Evolutionary conservation across 2,113 vertebrate genomes (phyloP).

Genomic region (Takifugu flavidus): DNA sequence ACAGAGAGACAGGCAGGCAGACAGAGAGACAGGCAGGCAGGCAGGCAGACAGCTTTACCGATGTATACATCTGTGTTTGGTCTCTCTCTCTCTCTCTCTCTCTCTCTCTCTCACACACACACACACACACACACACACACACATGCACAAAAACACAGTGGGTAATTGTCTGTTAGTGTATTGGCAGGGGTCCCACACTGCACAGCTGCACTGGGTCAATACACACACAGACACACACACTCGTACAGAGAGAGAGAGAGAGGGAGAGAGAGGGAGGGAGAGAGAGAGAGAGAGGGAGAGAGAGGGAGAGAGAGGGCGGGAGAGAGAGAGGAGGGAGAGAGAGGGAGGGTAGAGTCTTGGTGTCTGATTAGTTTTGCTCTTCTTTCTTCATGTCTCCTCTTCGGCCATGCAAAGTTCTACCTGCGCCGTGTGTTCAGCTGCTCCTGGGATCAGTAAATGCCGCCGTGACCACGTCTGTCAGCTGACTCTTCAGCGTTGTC

Average conservation of each 20-base stretch:
- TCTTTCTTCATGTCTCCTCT: no score
- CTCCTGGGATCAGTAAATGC: neutral
- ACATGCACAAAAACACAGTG: conserved; percentile 50
- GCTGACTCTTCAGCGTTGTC: neutral
- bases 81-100: conserved; percentile 21
- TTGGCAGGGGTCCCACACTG: conserved; percentile 60
- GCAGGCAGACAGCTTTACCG: conserved; percentile 58
- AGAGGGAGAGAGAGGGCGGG: neutral
- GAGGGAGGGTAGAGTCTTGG: conserved; percentile 1
- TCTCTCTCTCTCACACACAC: conserved; percentile 18
- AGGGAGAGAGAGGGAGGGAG: conserved; percentile 10
- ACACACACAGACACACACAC: conserved; percentile 37
- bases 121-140: conserved; percentile 30
- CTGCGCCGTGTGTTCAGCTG: conserved; percentile 32
- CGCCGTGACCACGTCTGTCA: neutral
- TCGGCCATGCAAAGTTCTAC: no score
- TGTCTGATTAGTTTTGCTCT: conserved; percentile 26
- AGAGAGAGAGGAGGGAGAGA: neutral
- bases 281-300: conserved; percentile 1
- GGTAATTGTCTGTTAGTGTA: conserved; percentile 69
- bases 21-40: conserved; percentile 58
- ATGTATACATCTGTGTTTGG: conserved; percentile 43
- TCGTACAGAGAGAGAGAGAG: conserved; percentile 15
- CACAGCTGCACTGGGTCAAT: conserved; percentile 67
- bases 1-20: conserved; percentile 46